A percentile compares a stretch with the other conserved stretches of the same genome.
These are phyloP conservation scores for Tapera naevia DNA, from an alignment of 2,797 vertebrate genomes.

Conservation along the genomic window DNA sequence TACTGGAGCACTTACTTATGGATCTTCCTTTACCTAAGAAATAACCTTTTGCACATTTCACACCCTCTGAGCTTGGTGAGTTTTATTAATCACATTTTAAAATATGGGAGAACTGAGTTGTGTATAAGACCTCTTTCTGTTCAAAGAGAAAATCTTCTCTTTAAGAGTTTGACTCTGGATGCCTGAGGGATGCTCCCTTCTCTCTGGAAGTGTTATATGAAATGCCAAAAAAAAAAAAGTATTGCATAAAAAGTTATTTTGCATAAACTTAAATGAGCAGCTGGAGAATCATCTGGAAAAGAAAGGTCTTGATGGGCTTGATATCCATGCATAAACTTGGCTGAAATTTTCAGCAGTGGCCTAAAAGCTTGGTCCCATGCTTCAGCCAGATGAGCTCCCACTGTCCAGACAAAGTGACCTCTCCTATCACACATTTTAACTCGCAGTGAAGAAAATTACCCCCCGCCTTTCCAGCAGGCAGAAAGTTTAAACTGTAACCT, in stretches of 20 bases:
- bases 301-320: background rate
- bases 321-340: background rate
- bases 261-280: background rate
- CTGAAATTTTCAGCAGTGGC: background rate
- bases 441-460: background rate
- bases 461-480: background rate
- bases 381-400: background rate
- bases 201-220: background rate
- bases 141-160: background rate
- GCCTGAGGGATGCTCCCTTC: background rate
- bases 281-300: background rate
- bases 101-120: background rate
- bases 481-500: background rate
- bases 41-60: background rate
- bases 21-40: background rate
- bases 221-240: too few species aligned
- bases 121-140: background rate
- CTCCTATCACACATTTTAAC: background rate
- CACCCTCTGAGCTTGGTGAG: background rate
- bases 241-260: too few species aligned
- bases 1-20: background rate
- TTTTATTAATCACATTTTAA: background rate
- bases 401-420: rapidly evolving
- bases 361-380: background rate
- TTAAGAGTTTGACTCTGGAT: background rate